These are phyloP conservation scores for Girardinichthys multiradiatus DNA, from an alignment of 2,113 vertebrate species.

Conservation along the genomic window DNA sequence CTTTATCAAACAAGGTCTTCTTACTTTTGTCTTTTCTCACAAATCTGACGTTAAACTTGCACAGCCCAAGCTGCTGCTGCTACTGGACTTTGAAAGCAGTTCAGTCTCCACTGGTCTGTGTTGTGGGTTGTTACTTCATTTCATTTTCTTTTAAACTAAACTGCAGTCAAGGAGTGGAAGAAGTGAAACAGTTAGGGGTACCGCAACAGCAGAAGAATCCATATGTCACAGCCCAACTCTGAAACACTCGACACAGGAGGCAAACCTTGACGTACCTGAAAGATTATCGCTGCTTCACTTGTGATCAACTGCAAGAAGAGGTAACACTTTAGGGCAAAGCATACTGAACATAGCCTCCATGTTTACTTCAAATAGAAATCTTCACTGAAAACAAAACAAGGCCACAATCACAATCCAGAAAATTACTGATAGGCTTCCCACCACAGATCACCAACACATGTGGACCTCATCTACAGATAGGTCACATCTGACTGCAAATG, in stretches of 20 bases:
- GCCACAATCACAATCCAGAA: constrained; percentile 11
- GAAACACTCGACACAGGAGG: constrained; percentile 46
- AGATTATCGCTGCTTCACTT: constrained; percentile 69
- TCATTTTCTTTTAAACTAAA: constrained; percentile 33
- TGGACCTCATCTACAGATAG: too few species aligned
- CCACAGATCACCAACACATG: too few species aligned
- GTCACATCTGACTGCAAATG: too few species aligned
- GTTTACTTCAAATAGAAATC: constrained; percentile 36
- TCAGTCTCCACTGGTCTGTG: constrained; percentile 41
- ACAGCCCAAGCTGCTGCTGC: constrained; percentile 49
- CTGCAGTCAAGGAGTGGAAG: constrained; percentile 57
- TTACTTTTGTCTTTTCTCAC: constrained; percentile 26
- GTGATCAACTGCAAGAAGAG: constrained; percentile 81
- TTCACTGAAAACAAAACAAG: constrained; percentile 39
- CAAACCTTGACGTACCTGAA: constrained; percentile 80
- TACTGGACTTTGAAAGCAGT: constrained; percentile 53
- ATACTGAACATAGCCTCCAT: constrained; percentile 53
- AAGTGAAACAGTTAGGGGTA: constrained; percentile 52
- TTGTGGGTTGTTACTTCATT: constrained; percentile 20
- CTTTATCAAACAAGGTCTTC: constrained; percentile 3
- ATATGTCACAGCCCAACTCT: constrained; percentile 56
- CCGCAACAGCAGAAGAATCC: constrained; percentile 35
- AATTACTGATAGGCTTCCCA: background rate
- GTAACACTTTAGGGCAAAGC: constrained; percentile 72
- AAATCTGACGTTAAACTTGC: constrained; percentile 18